Percentiles rank a stretch among this genome's conserved stretches.
Conservation (phyloP, 2,888 invertebrate genomes). For the Listrodromus nycthemerus region DNA sequence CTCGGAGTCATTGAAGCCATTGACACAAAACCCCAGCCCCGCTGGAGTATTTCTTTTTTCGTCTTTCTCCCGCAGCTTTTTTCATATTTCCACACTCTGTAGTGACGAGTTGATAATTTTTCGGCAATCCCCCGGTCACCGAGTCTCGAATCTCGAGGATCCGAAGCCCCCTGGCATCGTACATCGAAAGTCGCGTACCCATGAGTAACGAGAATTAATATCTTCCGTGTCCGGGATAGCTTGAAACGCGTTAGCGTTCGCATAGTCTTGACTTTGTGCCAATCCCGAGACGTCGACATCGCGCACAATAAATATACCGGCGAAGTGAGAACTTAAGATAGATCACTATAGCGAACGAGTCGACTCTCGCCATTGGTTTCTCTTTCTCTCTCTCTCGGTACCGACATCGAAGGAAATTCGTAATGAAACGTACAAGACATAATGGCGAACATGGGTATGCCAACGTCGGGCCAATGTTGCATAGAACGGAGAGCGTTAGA, state of each 20-base stretch:
- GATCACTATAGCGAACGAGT: slow-evolving; percentile 20
- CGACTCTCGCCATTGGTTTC: not conserved
- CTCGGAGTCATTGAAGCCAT: slow-evolving; percentile 20
- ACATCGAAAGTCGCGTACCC: slow-evolving; percentile 44
- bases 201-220: slow-evolving; percentile 73
- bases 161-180: not conserved
- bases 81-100: not conserved
- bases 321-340: slow-evolving; percentile 50
- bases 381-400: slow-evolving; percentile 52
- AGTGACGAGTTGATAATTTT: slow-evolving; percentile 13
- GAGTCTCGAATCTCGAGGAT: not conserved
- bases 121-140: slow-evolving; percentile 20
- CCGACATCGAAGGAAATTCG: slow-evolving; percentile 79
- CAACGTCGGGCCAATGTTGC: slow-evolving; percentile 58
- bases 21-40: not conserved
- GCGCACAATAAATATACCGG: slow-evolving; percentile 72
- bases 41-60: not conserved
- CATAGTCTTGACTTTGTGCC: slow-evolving; percentile 1
- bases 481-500: slow-evolving; percentile 47
- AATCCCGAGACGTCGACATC: slow-evolving; percentile 26
- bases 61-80: not conserved
- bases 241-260: slow-evolving; percentile 68
- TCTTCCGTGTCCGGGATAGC: slow-evolving; percentile 53
- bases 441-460: slow-evolving; percentile 71
- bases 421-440: slow-evolving; percentile 80